Conservation (phyloP, 2,797 vertebrate species). For the Sciurus carolinensis region DNA sequence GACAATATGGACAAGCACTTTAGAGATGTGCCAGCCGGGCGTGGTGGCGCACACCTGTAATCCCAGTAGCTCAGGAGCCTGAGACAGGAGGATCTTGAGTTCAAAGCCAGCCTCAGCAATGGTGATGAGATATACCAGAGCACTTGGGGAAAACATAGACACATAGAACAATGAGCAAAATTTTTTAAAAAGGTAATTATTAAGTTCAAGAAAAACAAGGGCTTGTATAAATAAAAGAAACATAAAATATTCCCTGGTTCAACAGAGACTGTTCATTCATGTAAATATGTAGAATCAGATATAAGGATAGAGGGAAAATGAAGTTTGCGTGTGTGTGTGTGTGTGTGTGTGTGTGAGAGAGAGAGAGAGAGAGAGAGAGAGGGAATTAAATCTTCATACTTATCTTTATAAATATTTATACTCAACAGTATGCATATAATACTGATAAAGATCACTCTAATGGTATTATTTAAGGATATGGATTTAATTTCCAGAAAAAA, state of each 20-base stretch:
- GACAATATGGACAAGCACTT: background rate
- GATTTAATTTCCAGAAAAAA: slow-evolving; percentile 66
- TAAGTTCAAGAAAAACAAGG: background rate
- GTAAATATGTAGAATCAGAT: slow-evolving; percentile 16
- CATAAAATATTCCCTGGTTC: background rate
- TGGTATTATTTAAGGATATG: slow-evolving; percentile 34
- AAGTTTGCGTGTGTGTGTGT: background rate
- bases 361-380: background rate
- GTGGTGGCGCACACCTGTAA: too few species aligned
- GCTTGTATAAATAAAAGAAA: background rate
- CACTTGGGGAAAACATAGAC: background rate
- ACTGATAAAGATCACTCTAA: slow-evolving; percentile 31
- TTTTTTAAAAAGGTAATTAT: background rate
- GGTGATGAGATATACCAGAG: too few species aligned
- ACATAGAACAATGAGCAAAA: background rate
- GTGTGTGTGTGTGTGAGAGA: background rate
- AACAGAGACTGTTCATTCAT: background rate
- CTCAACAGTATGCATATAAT: slow-evolving; percentile 37
- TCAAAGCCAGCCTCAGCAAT: too few species aligned
- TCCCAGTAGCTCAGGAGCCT: too few species aligned
- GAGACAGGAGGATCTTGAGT: too few species aligned
- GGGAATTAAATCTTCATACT: slow-evolving; percentile 48
- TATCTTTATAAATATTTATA: slow-evolving; percentile 49
- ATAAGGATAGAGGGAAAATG: background rate
- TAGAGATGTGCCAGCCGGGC: background rate